Evolutionary conservation across 2,797 vertebrate species (phyloP).

Genomic region (Spatula versicolor): DNA sequence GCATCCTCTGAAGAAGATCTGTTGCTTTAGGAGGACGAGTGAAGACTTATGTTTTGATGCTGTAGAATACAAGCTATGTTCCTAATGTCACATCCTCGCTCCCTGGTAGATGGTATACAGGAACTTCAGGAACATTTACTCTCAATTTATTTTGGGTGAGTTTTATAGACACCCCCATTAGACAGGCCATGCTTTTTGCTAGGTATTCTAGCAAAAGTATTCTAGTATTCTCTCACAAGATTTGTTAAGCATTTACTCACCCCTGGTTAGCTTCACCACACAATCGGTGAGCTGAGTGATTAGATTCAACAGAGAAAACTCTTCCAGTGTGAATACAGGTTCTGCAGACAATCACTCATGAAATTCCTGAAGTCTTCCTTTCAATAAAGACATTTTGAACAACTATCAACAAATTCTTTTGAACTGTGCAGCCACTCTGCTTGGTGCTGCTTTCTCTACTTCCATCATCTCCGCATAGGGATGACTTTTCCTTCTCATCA

Average conservation of each 20-base stretch:
- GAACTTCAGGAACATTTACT: background rate
- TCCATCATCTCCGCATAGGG: background rate
- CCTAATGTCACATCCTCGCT: background rate
- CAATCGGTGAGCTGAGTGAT: background rate
- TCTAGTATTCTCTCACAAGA: too few species aligned
- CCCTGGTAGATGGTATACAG: background rate
- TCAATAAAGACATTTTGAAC: background rate
- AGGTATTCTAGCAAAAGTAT: too few species aligned
- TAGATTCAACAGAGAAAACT: background rate
- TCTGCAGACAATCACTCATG: background rate
- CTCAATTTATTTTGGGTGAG: background rate
- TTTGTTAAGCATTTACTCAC: background rate
- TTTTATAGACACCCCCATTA: background rate
- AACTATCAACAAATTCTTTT: background rate
- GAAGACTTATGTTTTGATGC: background rate
- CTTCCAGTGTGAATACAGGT: conserved; percentile 24
- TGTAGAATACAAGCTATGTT: background rate
- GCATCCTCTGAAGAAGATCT: background rate
- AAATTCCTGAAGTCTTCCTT: background rate
- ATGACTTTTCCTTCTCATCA: background rate
- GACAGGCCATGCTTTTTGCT: background rate
- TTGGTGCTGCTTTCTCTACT: background rate
- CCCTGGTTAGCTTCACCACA: background rate
- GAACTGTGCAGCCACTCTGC: background rate
- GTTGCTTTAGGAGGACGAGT: background rate